Base-by-base conservation (phyloP, 2,797 vertebrate species). In the Dicrostonyx torquatus region DNA sequence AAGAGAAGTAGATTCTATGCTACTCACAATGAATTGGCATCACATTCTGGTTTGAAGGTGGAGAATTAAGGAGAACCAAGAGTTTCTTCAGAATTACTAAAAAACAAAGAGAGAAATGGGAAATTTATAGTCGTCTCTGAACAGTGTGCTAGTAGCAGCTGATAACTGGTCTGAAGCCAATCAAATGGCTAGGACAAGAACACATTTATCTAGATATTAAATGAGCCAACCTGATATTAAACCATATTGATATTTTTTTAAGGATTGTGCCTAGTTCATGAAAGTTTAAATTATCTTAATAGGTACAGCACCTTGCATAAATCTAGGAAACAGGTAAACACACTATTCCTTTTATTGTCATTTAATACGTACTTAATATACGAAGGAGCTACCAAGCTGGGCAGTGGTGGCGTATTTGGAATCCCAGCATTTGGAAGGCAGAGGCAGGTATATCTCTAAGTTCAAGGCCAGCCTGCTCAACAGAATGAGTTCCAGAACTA, bases 21-120 rank as follows among this genome's bases (percentile, higher is more conserved):
- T 90, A 31, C 70, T 90, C 62, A 22, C 73, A 82, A 53, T 88
- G 34, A 85, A 79, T 72, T 75, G 34, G 15, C 7, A 55, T 79
- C 68, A 90, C 43, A 76, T 93, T 76, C 43, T 87, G 17, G 9
- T 58, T 90, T 89, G n/a, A 26, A 24, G 48, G 26, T 91, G 87
- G 62, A 93, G 66, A 91, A 91, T 58, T 87, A 85, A 87, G 40
- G 24, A 83, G n/a, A 93, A 58, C 72, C 86, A 85, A 29, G 26
- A 20, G 76, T 78, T 93, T 26, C 43, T 88, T 89, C 26, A 40
- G 87, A 22, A 1, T 78, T 55, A 9, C 78, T 76, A 75, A 88
- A 79, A 92, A 94, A 24, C 11, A 75, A 86, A 83, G 62, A 82
- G 48, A 83, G 86, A 93, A 43, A 34, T 83, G 50, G 58, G 77